A percentile compares a stretch with the other conserved stretches of the same genome.
These are phyloP conservation scores for Tympanuchus pallidicinctus DNA, from an alignment of 2,113 vertebrate genomes.

Conservation along the genomic window DNA sequence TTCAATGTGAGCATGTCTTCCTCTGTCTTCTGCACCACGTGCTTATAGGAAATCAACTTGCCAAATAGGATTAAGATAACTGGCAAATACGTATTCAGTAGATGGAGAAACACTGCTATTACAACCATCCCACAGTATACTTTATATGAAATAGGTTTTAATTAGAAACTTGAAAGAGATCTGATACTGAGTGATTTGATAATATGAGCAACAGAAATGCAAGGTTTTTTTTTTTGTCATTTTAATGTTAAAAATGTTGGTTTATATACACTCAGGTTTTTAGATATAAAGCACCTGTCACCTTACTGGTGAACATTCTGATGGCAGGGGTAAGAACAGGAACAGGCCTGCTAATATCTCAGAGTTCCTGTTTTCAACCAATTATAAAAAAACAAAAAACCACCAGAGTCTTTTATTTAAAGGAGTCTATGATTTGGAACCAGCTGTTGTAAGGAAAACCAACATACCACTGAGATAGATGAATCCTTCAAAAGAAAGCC, in stretches of 20 bases:
- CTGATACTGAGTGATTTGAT: not conserved
- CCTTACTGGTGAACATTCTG: not conserved
- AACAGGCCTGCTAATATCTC: not conserved
- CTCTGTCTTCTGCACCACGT: not conserved
- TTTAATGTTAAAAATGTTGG: not conserved
- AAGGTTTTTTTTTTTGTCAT: not conserved
- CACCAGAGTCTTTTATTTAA: not conserved
- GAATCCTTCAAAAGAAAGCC: not conserved
- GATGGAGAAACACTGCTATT: not conserved
- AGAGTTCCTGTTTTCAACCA: not conserved
- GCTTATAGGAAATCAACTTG: not conserved
- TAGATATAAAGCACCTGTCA: not conserved
- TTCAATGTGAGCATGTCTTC: not conserved
- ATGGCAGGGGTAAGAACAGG: not conserved
- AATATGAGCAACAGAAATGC: not conserved
- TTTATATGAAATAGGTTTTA: not conserved
- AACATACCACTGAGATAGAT: not conserved
- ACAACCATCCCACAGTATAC: not conserved
- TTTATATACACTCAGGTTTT: too few species aligned
- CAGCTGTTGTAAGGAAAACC: not conserved
- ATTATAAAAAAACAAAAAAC: not conserved
- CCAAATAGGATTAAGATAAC: not conserved
- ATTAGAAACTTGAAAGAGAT: not conserved
- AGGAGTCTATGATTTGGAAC: not conserved
- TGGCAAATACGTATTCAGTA: not conserved